Evolutionary conservation across 2,888 invertebrate genomes (phyloP), one percentile per base, ranked within the genome.

Genomic region (Drosophila mimica): DNA sequence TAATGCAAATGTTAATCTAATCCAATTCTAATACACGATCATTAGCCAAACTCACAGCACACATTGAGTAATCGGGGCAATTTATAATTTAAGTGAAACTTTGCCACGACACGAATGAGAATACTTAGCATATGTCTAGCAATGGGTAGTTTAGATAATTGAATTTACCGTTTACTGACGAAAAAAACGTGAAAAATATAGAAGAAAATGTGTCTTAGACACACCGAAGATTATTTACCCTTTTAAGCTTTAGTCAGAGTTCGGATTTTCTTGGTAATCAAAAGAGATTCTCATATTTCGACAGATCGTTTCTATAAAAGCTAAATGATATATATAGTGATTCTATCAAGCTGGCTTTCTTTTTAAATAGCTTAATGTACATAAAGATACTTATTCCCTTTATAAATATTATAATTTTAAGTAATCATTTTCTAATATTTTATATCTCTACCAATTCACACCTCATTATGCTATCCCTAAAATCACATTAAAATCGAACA

Each of bases 1-100:
- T 43, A 67, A 52, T 66, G 74, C 71, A 78, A 88, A 83, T 83
- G 81, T 71, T 86, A 88, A 86, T 88, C 87, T 78, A 86, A 84
- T 84, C 83, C 65, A 72, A 73, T 68, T 70, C 78, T 76, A 67
- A 74, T 75, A 52, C 53, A 38, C 36, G 31, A 1, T 46, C 28
- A 36, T 63, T 48, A 33, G 5, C 8, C 31, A n/a, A 31, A 58
- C 11, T 20, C 31, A 15, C 20, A 25, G 5, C 28, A 6, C 49
- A 49, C 15, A 7, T 11, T 20, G 7, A 36, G 15, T 63, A 43
- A 57, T 57, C 17, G 17, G 34, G 30, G 17, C 36, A 34, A 58
- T 57, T 51, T 28, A 31, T 25, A 56, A 40, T 49, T 25, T 40
- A n/a, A 54, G 56, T 25, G 9, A 17, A 46, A n/a, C 49, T 52